These are phyloP conservation scores for Siniperca scherzeri DNA, from an alignment of 2,797 vertebrate species.

Conservation along the genomic window DNA sequence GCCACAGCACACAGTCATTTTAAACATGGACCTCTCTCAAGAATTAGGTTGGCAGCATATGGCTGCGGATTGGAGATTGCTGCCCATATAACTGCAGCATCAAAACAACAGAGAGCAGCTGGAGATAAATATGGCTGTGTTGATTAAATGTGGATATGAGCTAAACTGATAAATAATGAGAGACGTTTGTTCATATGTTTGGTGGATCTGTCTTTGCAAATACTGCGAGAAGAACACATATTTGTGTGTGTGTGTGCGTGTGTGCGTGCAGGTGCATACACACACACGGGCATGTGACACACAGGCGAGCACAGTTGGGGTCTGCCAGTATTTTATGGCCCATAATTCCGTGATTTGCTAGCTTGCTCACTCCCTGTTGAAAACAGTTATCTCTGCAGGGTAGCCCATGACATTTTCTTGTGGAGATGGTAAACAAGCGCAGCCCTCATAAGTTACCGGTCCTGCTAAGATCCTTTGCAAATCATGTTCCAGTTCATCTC, in stretches of 20 bases:
- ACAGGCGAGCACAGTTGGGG: background rate
- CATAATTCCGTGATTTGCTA: conserved; percentile 40
- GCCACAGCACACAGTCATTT: conserved; percentile 52
- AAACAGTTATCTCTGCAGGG: conserved; percentile 38
- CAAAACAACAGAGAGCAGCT: conserved; percentile 68
- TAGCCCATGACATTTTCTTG: conserved; percentile 36
- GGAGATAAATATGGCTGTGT: conserved; percentile 58
- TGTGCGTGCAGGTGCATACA: no score
- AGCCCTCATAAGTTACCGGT: conserved; percentile 4
- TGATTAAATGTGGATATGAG: conserved; percentile 57
- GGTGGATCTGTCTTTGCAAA: conserved; percentile 37
- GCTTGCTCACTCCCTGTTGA: conserved; percentile 37
- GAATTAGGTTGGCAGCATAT: conserved; percentile 72
- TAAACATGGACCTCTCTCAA: conserved; percentile 70
- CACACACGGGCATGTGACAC: background rate
- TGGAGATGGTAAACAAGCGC: conserved; percentile 42
- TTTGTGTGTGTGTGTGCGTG: background rate
- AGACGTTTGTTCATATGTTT: conserved; percentile 38
- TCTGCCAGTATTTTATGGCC: conserved; percentile 20
- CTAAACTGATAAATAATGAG: conserved; percentile 69
- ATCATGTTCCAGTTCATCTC: conserved; percentile 19
- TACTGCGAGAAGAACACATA: background rate
- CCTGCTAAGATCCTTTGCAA: conserved; percentile 27
- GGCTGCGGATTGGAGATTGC: conserved; percentile 57
- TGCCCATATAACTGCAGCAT: conserved; percentile 51